Evolutionary conservation across 2,113 vertebrate species (phyloP).

Genomic region (Taurulus bubalis): DNA sequence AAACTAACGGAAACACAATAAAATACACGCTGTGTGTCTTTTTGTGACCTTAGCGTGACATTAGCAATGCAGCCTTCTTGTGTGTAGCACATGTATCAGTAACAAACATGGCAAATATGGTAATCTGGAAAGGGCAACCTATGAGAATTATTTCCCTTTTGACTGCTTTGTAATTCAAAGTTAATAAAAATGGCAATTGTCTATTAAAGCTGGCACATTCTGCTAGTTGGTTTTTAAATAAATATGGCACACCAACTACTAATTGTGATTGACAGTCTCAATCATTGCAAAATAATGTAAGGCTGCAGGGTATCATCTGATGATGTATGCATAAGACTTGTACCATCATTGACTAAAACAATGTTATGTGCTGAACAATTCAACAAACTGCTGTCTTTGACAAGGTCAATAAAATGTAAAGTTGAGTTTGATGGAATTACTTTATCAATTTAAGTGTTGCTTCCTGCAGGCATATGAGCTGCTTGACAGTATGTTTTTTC

Average conservation of each 20-base stretch:
- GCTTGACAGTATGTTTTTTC: neutral
- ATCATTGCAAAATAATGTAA: constrained; percentile 1
- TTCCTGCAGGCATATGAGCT: neutral
- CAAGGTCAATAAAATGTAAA: neutral
- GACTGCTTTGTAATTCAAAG: neutral
- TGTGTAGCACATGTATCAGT: neutral
- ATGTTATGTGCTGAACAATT: neutral
- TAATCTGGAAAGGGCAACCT: neutral
- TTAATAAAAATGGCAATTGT: constrained; percentile 1
- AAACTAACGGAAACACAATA: neutral
- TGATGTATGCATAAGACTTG: neutral
- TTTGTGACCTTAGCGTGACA: too few species aligned
- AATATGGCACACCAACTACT: neutral
- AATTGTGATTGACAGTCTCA: constrained; percentile 35
- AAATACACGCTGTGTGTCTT: neutral
- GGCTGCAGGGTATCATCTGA: neutral
- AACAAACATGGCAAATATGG: neutral
- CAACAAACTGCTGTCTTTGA: neutral
- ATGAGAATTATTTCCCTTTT: neutral
- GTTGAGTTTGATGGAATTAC: neutral
- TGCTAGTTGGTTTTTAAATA: constrained; percentile 15
- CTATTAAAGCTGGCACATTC: neutral
- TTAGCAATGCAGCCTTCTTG: neutral
- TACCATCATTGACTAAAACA: neutral
- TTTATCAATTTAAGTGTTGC: neutral